phyloP scores from a whole-genome alignment of 2,113 vertebrate genomes.

The Ageneiosus marmoratus region DNA sequence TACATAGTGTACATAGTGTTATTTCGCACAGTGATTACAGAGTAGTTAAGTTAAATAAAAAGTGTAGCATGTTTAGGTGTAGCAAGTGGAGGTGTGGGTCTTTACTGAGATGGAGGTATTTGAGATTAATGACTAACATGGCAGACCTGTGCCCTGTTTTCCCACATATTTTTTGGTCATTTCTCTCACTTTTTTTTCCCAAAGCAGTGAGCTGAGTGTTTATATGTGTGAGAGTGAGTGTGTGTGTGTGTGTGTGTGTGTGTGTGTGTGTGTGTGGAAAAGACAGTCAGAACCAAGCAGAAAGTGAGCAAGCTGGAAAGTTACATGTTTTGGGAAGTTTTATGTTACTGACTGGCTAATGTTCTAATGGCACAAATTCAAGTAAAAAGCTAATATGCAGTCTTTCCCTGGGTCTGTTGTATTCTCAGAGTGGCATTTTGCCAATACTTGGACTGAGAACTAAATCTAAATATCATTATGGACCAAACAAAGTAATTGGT shows the following conservation, averaged over 20 bases:
- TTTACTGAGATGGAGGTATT: neutral
- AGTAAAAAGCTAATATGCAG: neutral
- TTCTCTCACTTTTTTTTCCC: neutral
- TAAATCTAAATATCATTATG: neutral
- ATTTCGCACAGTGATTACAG: neutral
- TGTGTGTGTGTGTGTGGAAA: no score
- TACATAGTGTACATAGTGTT: neutral
- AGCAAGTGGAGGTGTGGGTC: no score
- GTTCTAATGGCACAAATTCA: neutral
- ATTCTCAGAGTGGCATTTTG: neutral
- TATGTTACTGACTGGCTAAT: neutral
- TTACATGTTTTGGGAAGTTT: neutral
- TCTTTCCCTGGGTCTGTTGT: neutral
- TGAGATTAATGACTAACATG: neutral
- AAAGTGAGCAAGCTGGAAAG: neutral
- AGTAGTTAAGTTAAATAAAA: neutral
- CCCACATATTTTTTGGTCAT: neutral
- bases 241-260: neutral
- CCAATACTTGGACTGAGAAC: neutral
- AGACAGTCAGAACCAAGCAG: neutral
- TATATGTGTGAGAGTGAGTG: neutral
- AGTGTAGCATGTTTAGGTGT: neutral
- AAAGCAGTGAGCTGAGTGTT: neutral
- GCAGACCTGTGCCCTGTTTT: neutral
- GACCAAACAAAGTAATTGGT: neutral